Evolutionary conservation across 1,140 invertebrate species (phyloP), one percentile per base, ranked within the genome.

Genomic region (Scaptomyza montana): DNA sequence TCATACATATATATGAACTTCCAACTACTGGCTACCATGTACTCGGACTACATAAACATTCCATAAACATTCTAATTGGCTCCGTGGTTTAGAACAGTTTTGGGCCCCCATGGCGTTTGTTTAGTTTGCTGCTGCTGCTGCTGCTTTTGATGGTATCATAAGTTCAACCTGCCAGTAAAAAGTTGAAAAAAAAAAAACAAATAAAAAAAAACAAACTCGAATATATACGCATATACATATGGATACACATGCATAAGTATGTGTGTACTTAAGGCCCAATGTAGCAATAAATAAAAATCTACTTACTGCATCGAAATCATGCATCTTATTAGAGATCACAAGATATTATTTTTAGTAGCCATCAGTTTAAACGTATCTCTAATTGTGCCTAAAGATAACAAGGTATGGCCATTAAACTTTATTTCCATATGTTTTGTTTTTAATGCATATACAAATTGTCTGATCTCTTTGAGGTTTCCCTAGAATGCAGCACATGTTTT

Each of bases 11-110:
- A 33, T 60, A 68, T 68, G 41, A 55, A 72, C 39, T 21, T 36
- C 51, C 10, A 30, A 10, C 33, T 46, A 51, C 25, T 13, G 39
- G 21, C 60, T 46, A 50, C 19, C 33, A 51, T 60, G 9, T 25
- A 50, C 67, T 59, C 47, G 33, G 45, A 60, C 69, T 53, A 41
- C n/a, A 67, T 72, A 72, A 72, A 72, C 63, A 72, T 72, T 72
- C 69, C 65, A 61, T 67, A 39, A 45, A 39, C 30, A 39, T 61
- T 45, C 33, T 60, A 59, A 53, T 54, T 61, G 56, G 39, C 33
- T 21, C 45, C 13, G 6, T 45, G n/a, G 16, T 47, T 30, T 25
- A 5, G 13, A 5, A 21, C 6, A 8, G 45, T 19, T 8, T 21
- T 56, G 30, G 54, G n/a, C n/a, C n/a, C n/a, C n/a, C n/a, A n/a